Evolutionary conservation across 2,113 vertebrate species (phyloP).

Genomic region (Electrona antarctica): DNA sequence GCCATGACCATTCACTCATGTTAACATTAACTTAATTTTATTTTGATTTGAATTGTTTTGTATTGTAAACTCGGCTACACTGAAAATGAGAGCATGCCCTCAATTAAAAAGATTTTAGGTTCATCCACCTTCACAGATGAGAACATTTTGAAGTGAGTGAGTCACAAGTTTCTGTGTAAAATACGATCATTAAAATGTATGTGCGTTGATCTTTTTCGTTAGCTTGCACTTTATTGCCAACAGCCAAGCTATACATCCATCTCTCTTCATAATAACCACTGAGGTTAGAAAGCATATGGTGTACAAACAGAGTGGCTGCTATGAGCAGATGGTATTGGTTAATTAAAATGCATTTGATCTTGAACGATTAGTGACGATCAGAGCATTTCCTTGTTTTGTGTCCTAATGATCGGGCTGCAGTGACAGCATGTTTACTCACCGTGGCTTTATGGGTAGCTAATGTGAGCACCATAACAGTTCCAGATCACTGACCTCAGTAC

Average conservation of each 20-base stretch:
- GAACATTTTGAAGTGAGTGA: slow-evolving; percentile 43
- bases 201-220: slow-evolving; percentile 24
- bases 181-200: slow-evolving; percentile 25
- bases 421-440: slow-evolving; percentile 54
- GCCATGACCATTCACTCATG: slow-evolving; percentile 7
- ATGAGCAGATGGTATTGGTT: slow-evolving; percentile 71
- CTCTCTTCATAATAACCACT: slow-evolving; percentile 14
- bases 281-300: slow-evolving; percentile 57
- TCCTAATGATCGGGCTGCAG: slow-evolving; percentile 56
- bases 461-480: slow-evolving; percentile 55
- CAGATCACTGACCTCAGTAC: slow-evolving; percentile 53
- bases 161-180: not conserved
- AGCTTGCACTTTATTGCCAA: slow-evolving; percentile 30
- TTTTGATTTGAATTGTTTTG: no score
- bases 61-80: no score
- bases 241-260: slow-evolving; percentile 29
- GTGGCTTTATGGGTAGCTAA: slow-evolving; percentile 52
- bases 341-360: slow-evolving; percentile 64
- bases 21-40: not conserved
- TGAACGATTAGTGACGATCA: slow-evolving; percentile 67
- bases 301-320: slow-evolving; percentile 34
- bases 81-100: no score
- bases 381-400: slow-evolving; percentile 60
- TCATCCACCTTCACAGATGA: not conserved
- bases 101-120: no score